These are phyloP conservation scores for Daboia siamensis DNA, from an alignment of 2,113 vertebrate species.

Conservation along the genomic window DNA sequence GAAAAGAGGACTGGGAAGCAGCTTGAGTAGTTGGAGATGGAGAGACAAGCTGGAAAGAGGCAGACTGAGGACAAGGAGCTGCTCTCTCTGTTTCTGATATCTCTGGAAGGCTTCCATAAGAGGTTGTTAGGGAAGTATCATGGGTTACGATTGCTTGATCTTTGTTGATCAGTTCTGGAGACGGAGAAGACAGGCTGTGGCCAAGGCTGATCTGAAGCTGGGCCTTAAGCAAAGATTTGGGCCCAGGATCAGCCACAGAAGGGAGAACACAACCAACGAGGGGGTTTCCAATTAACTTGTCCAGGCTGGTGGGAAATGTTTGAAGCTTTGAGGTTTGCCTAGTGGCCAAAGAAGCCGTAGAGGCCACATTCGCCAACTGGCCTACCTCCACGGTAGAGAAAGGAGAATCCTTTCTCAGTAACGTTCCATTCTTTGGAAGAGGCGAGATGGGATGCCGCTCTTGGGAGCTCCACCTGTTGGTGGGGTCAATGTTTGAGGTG, in stretches of 20 bases:
- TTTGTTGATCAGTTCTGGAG: conserved; percentile 46
- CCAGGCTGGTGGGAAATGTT: conserved; percentile 66
- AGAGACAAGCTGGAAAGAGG: conserved; percentile 58
- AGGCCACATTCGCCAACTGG: conserved; percentile 9
- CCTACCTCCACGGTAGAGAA: neutral
- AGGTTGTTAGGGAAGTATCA: conserved; percentile 4
- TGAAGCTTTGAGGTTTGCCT: conserved; percentile 64
- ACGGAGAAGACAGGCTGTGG: conserved; percentile 30
- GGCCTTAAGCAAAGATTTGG: neutral
- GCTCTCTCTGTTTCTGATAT: conserved; percentile 45
- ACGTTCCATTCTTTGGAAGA: conserved; percentile 35
- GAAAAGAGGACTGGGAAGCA: conserved; percentile 47
- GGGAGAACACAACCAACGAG: neutral
- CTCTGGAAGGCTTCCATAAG: conserved; percentile 39
- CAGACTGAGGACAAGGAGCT: conserved; percentile 36
- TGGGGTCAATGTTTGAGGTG: conserved; percentile 45
- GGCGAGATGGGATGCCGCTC: conserved; percentile 9
- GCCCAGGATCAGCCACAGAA: neutral
- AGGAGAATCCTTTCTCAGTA: conserved; percentile 51
- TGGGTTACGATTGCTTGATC: conserved; percentile 16
- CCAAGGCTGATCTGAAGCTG: conserved; percentile 49
- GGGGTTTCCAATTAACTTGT: conserved; percentile 59
- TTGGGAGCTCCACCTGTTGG: conserved; percentile 51
- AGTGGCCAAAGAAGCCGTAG: conserved; percentile 33
- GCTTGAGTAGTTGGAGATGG: conserved; percentile 64